phyloP scores from a whole-genome alignment of 2,113 vertebrate genomes.

The Bambusicola thoracicus region DNA sequence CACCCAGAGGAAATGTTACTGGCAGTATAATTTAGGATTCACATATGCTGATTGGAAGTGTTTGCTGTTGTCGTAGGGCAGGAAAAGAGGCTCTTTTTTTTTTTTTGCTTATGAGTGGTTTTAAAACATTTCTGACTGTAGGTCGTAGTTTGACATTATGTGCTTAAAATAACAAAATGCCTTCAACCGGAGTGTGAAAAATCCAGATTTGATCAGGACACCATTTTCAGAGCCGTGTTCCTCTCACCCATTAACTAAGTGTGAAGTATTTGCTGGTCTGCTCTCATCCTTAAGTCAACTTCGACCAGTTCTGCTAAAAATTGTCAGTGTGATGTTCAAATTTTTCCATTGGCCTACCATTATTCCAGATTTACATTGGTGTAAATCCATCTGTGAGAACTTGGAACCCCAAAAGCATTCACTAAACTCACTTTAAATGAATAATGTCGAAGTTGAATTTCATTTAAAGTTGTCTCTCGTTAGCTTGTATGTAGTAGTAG shows the following conservation, averaged over 20 bases:
- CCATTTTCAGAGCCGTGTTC: neutral
- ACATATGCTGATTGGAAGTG: neutral
- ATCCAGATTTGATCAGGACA: neutral
- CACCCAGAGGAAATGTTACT: neutral
- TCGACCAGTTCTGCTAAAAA: neutral
- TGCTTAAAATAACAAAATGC: neutral
- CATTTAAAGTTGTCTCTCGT: conserved; percentile 7
- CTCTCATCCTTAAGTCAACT: neutral
- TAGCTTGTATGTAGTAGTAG: neutral
- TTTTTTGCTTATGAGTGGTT: neutral
- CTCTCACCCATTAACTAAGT: neutral
- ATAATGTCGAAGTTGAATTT: neutral
- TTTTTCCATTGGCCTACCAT: neutral
- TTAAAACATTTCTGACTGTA: neutral
- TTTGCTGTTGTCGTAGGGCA: neutral
- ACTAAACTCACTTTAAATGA: neutral
- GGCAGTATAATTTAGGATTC: neutral
- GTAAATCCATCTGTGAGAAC: neutral
- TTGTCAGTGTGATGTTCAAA: neutral
- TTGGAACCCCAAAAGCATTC: neutral
- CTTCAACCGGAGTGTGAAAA: neutral
- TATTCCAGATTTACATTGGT: neutral
- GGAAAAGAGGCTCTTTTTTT: neutral
- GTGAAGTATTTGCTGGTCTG: neutral
- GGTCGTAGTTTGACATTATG: neutral